Percentiles rank a stretch among this genome's conserved stretches.
Conservation (phyloP, 2,797 vertebrate genomes). For the Thamnophis elegans region DNA sequence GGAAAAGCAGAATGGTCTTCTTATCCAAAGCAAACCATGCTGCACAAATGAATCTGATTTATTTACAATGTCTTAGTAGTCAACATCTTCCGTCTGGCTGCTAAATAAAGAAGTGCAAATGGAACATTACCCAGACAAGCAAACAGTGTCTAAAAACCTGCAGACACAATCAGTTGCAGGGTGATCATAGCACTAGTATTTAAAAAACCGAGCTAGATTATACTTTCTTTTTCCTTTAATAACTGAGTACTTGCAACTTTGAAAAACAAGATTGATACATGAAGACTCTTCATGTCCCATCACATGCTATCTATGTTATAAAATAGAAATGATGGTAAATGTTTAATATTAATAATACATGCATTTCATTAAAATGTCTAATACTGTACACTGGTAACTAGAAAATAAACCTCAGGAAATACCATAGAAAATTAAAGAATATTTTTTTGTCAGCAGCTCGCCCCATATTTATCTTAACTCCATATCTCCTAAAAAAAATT, state of each 20-base stretch:
- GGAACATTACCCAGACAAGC: constrained; percentile 29
- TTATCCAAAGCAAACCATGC: constrained; percentile 1
- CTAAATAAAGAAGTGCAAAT: constrained; percentile 36
- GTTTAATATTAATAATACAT: not conserved
- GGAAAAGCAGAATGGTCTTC: constrained; percentile 22
- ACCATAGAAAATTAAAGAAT: not conserved
- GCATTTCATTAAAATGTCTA: not conserved
- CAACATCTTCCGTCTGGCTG: constrained; percentile 7
- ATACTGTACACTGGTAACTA: not conserved
- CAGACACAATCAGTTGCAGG: constrained; percentile 15
- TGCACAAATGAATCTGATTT: constrained; percentile 52
- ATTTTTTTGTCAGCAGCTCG: not conserved
- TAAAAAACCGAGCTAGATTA: not conserved
- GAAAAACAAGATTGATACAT: not conserved
- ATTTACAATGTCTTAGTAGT: constrained; percentile 47
- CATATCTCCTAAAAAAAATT: not conserved
- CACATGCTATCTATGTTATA: not conserved
- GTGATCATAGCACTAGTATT: not conserved
- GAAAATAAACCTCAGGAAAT: not conserved
- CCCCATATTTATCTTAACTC: not conserved
- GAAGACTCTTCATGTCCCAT: not conserved
- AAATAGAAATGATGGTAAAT: not conserved
- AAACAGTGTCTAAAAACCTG: constrained; percentile 9
- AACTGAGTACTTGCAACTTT: not conserved
- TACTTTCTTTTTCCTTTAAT: not conserved